Base-by-base conservation (phyloP, 2,113 vertebrate genomes). In the Crypturellus undulatus region DNA sequence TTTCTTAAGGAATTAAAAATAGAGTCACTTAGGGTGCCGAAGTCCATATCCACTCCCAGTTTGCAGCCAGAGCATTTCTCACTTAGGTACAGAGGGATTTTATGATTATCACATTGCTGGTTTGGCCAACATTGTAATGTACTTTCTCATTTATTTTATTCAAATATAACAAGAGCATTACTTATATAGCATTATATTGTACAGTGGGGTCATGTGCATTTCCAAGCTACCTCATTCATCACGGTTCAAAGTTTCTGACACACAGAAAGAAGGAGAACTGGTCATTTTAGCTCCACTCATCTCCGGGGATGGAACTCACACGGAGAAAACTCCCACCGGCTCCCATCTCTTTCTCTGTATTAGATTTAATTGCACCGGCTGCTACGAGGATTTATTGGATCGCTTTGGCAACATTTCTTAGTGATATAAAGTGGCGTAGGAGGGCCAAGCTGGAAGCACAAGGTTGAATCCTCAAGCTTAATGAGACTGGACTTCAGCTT, bases 381-480 rank as follows among this genome's bases (percentile, higher is more conserved):
- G 86, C 88, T 78, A 52, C 52, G 1, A 51, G 88, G 95, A 93
- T 93, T 95, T 86, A 78, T 62, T 34, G 83, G 92, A 86, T 96
- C 90, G 86, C 77, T 80, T 34, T 6, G 42, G 77, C 83, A 84
- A 60, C 90, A 89, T 93, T 90, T 90, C 79, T 71, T 89, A 90
- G 92, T 84, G 90, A 94, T 80, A 32, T 92, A 38, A 91, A 90
- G 72, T 17, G 75, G 58, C 5, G 13, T 6, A 49, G 76, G 82
- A 96, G 85, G 85, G 79, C 85, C 90, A 83, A 93, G 82, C 93
- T 94, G 77, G 88, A 73, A 95, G 93, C 64, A 71, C 79, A 68
- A 73, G 79, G 76, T 75, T 83, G 93, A 93, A 90, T 90, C 90
- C 79, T 79, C 51, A 40, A 69, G 69, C 80, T 93, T 92, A 94